Conservation (phyloP, 2,113 vertebrate genomes). For the Vulpes lagopus region DNA sequence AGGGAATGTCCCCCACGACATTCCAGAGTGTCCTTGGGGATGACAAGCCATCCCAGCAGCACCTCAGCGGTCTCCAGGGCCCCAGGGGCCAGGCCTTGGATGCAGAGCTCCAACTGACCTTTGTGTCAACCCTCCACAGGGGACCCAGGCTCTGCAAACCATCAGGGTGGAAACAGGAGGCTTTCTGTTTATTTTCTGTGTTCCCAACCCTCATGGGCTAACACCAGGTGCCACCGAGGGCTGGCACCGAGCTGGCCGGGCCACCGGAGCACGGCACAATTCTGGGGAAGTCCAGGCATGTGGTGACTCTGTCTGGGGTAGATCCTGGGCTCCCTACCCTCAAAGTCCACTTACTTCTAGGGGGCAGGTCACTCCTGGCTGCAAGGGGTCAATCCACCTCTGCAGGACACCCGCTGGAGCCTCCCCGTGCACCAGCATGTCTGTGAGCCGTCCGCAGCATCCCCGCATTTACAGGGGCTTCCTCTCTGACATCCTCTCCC, state of each 20-base stretch:
- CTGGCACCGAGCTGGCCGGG: not conserved
- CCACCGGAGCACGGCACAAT: not conserved
- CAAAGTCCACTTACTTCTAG: not conserved
- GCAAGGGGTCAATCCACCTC: too few species aligned
- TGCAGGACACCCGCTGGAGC: fast-evolving
- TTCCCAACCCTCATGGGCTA: not conserved
- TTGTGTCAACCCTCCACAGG: fast-evolving
- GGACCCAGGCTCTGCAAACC: not conserved
- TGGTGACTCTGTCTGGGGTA: not conserved
- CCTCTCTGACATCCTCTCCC: not conserved
- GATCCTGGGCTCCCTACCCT: not conserved
- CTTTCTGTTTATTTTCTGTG: not conserved
- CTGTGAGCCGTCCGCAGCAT: not conserved
- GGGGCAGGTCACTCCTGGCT: not conserved
- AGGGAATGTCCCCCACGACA: not conserved
- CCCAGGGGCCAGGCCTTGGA: fast-evolving
- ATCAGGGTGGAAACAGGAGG: fast-evolving
- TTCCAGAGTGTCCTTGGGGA: not conserved
- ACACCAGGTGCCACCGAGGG: fast-evolving
- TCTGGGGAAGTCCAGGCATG: fast-evolving
- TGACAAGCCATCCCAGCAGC: fast-evolving
- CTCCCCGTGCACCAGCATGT: too few species aligned
- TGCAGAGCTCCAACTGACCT: fast-evolving
- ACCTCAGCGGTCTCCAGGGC: fast-evolving
- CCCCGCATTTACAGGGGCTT: fast-evolving